Evolutionary conservation across 2,113 vertebrate genomes (phyloP), one percentile per base, ranked within the genome.

Genomic region (Pungitius pungitius): DNA sequence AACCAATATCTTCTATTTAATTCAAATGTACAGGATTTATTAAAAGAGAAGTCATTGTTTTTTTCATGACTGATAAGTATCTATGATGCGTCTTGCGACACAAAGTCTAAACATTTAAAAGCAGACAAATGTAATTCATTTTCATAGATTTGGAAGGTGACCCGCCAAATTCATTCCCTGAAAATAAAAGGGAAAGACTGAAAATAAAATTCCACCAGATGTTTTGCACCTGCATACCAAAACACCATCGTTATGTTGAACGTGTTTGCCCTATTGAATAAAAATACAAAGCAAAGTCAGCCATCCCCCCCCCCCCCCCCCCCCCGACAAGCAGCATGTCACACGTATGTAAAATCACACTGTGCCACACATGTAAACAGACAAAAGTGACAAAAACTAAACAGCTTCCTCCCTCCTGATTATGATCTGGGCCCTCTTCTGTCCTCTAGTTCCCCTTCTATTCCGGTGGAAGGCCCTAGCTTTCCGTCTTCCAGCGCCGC

Each of bases 401-500:
- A 87, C 78, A 77, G 65, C 67, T 77, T 80, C 61, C 75, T 77
- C 78, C 59, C 24, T 83, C 77, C 59, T 85, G 87, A 86, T 88
- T 88, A 84, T 86, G 87, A 90, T 89, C 88, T 88, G 2, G 65
- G 89, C 80, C 83, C 76, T 78, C 24, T 71, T 39, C 84, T 84
- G 77, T 85, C 88, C 84, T 90, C 84, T 66, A 78, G 85, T 90
- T 83, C 79, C 84, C 73, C 86, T 74, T 89, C 87, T 81, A 82
- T 84, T 88, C 78, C 22, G 37, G 85, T 82, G 90, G 89, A 92
- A 89, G 88, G 89, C 78, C 89, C 84, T 59, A 91, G 93, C 88
- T 92, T 93, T 69, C 91, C 89, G 68, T 90, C 91, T 94, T 92
- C 90, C 87, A 95, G 95, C 92, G 95, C 96, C 96, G 20, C 90